Evolutionary conservation across 2,888 invertebrate species (phyloP).

Genomic region (Diarsia mendica): DNA sequence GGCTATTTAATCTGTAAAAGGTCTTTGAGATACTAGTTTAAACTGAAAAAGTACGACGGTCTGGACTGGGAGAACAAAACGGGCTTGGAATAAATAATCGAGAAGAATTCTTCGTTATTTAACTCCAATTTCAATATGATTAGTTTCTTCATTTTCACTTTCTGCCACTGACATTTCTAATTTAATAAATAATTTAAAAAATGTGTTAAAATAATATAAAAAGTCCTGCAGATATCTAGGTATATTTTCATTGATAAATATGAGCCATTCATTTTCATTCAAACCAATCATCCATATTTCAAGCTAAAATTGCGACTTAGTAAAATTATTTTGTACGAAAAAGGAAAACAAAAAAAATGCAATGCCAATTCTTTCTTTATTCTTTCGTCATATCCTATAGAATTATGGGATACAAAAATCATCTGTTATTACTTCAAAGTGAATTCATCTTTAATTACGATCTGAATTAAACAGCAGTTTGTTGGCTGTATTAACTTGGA

Average conservation of each 20-base stretch:
- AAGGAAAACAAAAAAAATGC: too few species aligned
- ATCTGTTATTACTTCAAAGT: background rate
- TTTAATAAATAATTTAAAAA: background rate
- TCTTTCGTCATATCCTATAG: too few species aligned
- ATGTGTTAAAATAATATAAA: too few species aligned
- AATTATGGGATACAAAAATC: too few species aligned
- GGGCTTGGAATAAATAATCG: background rate
- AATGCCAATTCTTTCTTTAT: too few species aligned
- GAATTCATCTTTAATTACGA: background rate
- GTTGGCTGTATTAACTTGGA: constrained; percentile 17
- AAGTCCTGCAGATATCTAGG: too few species aligned
- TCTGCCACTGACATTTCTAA: background rate
- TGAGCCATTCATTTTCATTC: too few species aligned
- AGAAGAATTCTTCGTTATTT: background rate
- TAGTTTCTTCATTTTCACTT: background rate
- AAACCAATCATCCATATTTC: too few species aligned
- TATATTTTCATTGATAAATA: too few species aligned
- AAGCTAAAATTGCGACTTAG: too few species aligned
- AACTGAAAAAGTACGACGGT: background rate
- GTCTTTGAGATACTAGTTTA: background rate
- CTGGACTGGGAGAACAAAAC: background rate
- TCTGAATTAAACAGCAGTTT: background rate
- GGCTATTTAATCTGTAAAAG: background rate
- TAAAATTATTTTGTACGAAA: too few species aligned
- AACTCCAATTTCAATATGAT: background rate